These are phyloP conservation scores for Pemphredon lugubris DNA, from an alignment of 2,888 invertebrate genomes.

Conservation along the genomic window DNA sequence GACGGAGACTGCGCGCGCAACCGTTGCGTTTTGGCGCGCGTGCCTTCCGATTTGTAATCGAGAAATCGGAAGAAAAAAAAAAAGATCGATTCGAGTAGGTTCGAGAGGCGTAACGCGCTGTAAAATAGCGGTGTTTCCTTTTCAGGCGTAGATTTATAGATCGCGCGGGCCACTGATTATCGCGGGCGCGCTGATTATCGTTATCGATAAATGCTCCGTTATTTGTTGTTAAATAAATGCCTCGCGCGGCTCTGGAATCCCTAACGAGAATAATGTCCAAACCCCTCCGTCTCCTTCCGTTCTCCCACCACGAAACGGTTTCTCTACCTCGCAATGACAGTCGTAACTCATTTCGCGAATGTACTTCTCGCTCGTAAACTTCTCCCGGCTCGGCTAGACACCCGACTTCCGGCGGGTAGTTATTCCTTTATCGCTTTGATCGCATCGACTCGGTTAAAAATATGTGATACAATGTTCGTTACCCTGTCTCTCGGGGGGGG, in stretches of 20 bases:
- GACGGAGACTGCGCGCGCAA: too few species aligned
- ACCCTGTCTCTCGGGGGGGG: too few species aligned
- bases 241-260: too few species aligned
- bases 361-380: conserved; percentile 38
- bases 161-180: conserved; percentile 8
- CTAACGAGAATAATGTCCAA: background rate
- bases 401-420: conserved; percentile 33
- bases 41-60: too few species aligned
- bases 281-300: background rate
- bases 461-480: background rate
- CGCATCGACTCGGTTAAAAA: conserved; percentile 3
- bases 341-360: conserved; percentile 38
- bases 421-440: conserved; percentile 23
- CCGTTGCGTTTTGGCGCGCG: too few species aligned
- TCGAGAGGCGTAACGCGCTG: too few species aligned
- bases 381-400: conserved; percentile 25
- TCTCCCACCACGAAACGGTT: conserved; percentile 16
- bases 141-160: background rate
- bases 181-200: conserved; percentile 13
- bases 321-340: conserved; percentile 10
- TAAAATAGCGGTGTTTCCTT: too few species aligned
- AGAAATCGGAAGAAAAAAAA: too few species aligned
- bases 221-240: too few species aligned
- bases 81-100: too few species aligned
- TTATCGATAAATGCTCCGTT: conserved; percentile 8